Evolutionary conservation across 2,797 vertebrate species (phyloP), one percentile per base, ranked within the genome.

Genomic region (Poecilia velifera): DNA sequence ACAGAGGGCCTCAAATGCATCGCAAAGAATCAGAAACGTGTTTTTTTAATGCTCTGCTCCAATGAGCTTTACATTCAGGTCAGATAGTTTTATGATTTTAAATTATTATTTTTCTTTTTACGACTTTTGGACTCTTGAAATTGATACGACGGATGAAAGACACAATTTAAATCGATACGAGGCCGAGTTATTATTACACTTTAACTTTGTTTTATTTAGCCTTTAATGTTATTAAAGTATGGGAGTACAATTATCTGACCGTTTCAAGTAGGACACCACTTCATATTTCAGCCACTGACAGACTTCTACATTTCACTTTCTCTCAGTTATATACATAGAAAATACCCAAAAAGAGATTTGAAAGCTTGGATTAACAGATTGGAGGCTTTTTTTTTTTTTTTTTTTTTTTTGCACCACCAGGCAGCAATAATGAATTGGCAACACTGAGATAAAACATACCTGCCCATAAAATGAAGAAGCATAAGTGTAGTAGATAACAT

Each of bases 151-250:
- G 2, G 39, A 2, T 73, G 66, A n/a, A 71, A 43, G 77, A 51
- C 77, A 34, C 36, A 25, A n/a, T 55, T 31, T 16, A 0, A 31
- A 82, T 84, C 70, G 53, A 70, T n/a, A 76, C 8, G 20, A 22
- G 49, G 49, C 49, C 22, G 49, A 51, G 49, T 51, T 22, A 22
- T 51, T 51, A 39, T 53, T 49, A 34, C 80, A 57, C 18, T 43
- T 12, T 70, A 43, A 43, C 20, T 4, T 57, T 57, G 53, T 12
- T 57, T 20, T 22, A 51, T 49, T 49, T 49, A 76, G 28, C 75
- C n/a, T 3, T 4, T 90, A 83, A 91, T 84, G 79, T 90, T 90
- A 39, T 84, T 47, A 73, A 80, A 87, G n/a, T 13, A 68, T 77
- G 47, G 57, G 34, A 68, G 81, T 20, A 57, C 70, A 39, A 47